These are phyloP conservation scores for Crepidodera aurea DNA, from an alignment of 2,888 invertebrate genomes.

Conservation along the genomic window DNA sequence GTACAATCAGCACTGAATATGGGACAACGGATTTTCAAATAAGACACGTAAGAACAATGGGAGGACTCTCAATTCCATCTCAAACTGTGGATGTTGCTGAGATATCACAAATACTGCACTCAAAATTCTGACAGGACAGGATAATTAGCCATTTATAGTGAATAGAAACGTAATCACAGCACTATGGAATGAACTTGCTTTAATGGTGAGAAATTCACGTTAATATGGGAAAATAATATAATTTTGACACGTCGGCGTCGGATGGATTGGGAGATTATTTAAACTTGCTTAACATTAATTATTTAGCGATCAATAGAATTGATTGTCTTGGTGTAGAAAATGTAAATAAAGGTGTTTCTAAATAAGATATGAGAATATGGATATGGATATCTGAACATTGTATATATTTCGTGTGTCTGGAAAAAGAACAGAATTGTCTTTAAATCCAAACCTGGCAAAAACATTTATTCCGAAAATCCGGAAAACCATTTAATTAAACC, in stretches of 20 bases:
- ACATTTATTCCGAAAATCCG: too few species aligned
- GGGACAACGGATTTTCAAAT: background rate
- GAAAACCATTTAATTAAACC: too few species aligned
- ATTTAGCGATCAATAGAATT: conserved; percentile 24
- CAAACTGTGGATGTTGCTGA: conserved; percentile 9
- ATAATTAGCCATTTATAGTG: conserved; percentile 11
- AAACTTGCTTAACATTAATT: conserved; percentile 20
- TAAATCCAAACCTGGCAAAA: too few species aligned
- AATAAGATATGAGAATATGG: too few species aligned
- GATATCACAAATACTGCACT: background rate
- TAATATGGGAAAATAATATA: background rate
- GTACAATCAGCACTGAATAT: conserved; percentile 1
- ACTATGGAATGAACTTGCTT: conserved; percentile 13
- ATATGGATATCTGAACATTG: too few species aligned
- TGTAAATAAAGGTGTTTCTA: background rate
- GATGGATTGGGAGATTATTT: conserved; percentile 14
- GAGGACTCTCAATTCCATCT: conserved; percentile 2
- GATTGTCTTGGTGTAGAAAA: background rate
- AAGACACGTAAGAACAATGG: conserved; percentile 5
- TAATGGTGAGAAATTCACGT: conserved; percentile 16
- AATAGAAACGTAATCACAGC: conserved; percentile 11
- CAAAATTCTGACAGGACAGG: conserved; percentile 18
- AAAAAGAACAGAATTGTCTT: too few species aligned
- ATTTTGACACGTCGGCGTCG: background rate
- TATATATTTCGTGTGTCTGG: too few species aligned